Base-by-base conservation (phyloP, 2,888 invertebrate genomes). In the Falcaria lacertinaria region DNA sequence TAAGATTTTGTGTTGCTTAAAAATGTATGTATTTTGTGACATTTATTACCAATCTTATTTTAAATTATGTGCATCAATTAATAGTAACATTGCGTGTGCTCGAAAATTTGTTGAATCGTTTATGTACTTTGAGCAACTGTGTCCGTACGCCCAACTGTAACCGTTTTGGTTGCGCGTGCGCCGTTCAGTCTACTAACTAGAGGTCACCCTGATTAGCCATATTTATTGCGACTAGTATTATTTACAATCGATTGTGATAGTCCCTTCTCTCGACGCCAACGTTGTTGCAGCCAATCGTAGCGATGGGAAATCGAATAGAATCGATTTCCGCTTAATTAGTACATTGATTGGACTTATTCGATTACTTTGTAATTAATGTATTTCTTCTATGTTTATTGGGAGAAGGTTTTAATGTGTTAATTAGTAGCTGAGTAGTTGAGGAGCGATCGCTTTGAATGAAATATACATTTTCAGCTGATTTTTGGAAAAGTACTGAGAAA, bases 231-330 rank as follows among this genome's bases (percentile, higher is more conserved):
- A 22, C 17, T 14, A 19, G n/a, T 14, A 22, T 47, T 50, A 52
- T 52, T 55, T 55, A 54, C 48, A 45, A 47, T 45, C 54, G 47
- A 52, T 54, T 54, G 54, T 35, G 19, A 2, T 52, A 43, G 39
- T 46, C 46, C n/a, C n/a, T 48, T 41, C 41, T 40, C 40, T 42
- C 28, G 44, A 43, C 47, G 45, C 45, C 47, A 33, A 42, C 35
- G 17, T 42, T n/a, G n/a, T n/a, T 42, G 41, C 14, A 19, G 16
- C 15, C 37, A 25, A 22, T 37, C 37, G 35, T 15, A 25, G 28
- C 35, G 35, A 42, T 35, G 28, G 32, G 36, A 17, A 32, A 33
- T 28, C 28, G 33, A 42, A 43, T 28, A 39, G 39, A 48, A 45
- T 47, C 50, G 46, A 43, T 36, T 33, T 33, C 22, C 3, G 6